These are phyloP conservation scores for Aepyceros melampus DNA, from an alignment of 2,113 vertebrate species.

Conservation along the genomic window DNA sequence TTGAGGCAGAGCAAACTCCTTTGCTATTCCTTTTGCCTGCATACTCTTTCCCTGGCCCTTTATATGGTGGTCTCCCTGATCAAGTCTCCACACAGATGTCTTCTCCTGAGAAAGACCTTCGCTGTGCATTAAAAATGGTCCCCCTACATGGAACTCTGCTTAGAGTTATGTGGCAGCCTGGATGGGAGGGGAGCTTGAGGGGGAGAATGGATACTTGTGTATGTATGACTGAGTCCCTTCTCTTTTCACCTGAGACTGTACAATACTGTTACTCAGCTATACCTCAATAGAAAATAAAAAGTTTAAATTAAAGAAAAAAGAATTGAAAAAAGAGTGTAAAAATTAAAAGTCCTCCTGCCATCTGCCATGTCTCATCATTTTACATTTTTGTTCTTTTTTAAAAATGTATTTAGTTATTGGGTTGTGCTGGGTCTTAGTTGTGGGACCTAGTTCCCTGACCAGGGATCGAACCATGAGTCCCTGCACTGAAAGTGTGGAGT, in stretches of 20 bases:
- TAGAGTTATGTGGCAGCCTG: neutral
- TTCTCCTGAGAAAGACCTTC: neutral
- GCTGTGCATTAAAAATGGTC: neutral
- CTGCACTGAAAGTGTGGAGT: neutral
- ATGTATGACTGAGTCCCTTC: neutral
- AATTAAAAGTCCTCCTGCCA: neutral
- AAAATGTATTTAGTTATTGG: neutral
- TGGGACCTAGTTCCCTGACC: neutral
- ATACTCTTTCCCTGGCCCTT: neutral
- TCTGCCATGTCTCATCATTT: neutral
- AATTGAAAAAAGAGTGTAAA: neutral
- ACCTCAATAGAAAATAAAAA: neutral
- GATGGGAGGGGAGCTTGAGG: neutral
- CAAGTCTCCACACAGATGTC: neutral
- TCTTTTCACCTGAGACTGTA: neutral
- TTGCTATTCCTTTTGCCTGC: neutral
- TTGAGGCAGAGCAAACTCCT: neutral
- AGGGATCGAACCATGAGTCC: neutral
- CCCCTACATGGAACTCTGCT: neutral
- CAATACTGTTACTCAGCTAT: neutral
- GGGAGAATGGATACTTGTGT: neutral
- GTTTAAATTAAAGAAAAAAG: neutral
- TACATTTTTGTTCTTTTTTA: neutral
- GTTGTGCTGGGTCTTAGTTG: neutral
- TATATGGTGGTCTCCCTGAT: accelerated